A percentile compares a stretch with the other conserved stretches of the same genome.
Evolutionary conservation across 2,113 vertebrate genomes (phyloP).

Genomic region (Neogobius melanostomus): DNA sequence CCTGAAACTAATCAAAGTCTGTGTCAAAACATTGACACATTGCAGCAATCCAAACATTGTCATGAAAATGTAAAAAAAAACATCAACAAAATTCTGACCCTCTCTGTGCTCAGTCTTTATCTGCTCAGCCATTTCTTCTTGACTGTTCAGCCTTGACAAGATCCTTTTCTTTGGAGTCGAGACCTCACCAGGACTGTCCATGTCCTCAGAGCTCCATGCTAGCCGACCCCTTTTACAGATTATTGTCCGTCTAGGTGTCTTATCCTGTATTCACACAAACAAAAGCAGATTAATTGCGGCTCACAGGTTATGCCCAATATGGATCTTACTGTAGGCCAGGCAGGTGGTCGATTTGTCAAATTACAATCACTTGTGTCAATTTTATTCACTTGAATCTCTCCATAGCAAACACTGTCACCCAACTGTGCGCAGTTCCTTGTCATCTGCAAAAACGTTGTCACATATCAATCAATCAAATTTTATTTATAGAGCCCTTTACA

Average conservation of each 20-base stretch:
- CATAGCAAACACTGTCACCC: slow-evolving; percentile 54
- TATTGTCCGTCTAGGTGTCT: slow-evolving; percentile 55
- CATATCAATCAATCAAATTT: too few relatives aligned
- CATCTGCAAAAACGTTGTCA: slow-evolving; percentile 30
- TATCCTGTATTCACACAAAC: slow-evolving; percentile 38
- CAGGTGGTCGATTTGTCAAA: slow-evolving; percentile 17
- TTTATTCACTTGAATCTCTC: slow-evolving; percentile 63
- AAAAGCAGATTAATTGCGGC: not conserved
- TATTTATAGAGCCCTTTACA: too few relatives aligned
- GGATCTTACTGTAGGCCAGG: slow-evolving; percentile 64
- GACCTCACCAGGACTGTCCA: slow-evolving; percentile 25
- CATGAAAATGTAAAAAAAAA: not conserved
- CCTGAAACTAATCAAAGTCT: slow-evolving; percentile 56
- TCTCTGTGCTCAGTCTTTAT: slow-evolving; percentile 61
- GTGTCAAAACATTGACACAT: slow-evolving; percentile 1
- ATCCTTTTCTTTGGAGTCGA: slow-evolving; percentile 61
- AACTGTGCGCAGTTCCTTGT: slow-evolving; percentile 50
- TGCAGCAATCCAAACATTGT: too few relatives aligned
- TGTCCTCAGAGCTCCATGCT: slow-evolving; percentile 64
- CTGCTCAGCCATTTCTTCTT: slow-evolving; percentile 49
- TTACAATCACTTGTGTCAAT: slow-evolving; percentile 39
- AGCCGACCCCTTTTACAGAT: slow-evolving; percentile 49
- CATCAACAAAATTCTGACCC: slow-evolving; percentile 41
- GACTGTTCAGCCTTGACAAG: slow-evolving; percentile 48
- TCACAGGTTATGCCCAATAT: not conserved